Evolutionary conservation across 2,888 invertebrate genomes (phyloP), one percentile per base, ranked within the genome.

Genomic region (Machimus rusticus): DNA sequence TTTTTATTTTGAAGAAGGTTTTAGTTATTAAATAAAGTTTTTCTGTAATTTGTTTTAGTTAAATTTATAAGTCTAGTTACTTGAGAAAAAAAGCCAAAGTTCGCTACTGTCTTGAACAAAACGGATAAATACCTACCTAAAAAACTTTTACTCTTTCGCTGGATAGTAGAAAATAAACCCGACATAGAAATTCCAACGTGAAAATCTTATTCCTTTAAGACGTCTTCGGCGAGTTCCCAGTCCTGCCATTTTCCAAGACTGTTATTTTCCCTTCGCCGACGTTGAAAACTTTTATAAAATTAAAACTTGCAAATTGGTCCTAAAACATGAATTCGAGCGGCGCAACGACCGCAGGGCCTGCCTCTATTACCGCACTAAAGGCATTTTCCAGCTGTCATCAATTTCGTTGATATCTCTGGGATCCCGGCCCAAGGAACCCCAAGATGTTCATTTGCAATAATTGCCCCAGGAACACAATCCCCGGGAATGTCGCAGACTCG

Each of bases 381-480:
- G 34, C 23, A 82, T 82, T 82, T 57, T 57, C 57, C 57, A 66
- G 37, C 28, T n/a, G 57, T 82, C 82, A 82, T 57, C 82, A 82
- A 82, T 82, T 82, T 34, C n/a, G 34, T 57, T 31, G 16, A 57
- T 57, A 82, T 39, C 31, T 57, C 31, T 37, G 37, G 57, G 76
- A 19, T 12, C 37, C 37, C n/a, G 19, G 57, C 23, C 14, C 57
- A n/a, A 57, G 37, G 66, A 82, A 82, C 82, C 82, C 55, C 82
- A 82, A 85, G 85, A 74, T 85, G 85, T 85, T 85, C 85, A 85
- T 85, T 85, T 85, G 85, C 46, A 85, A 85, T 85, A 85, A 85
- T 85, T 85, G 85, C 85, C 85, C 74, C 43, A 23, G 85, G 85
- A 34, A 37, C 39, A 74, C 46, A 46, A 19, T 85, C 74, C n/a